Conservation (phyloP, 2,888 invertebrate genomes). For the Sinelater perroti region DNA sequence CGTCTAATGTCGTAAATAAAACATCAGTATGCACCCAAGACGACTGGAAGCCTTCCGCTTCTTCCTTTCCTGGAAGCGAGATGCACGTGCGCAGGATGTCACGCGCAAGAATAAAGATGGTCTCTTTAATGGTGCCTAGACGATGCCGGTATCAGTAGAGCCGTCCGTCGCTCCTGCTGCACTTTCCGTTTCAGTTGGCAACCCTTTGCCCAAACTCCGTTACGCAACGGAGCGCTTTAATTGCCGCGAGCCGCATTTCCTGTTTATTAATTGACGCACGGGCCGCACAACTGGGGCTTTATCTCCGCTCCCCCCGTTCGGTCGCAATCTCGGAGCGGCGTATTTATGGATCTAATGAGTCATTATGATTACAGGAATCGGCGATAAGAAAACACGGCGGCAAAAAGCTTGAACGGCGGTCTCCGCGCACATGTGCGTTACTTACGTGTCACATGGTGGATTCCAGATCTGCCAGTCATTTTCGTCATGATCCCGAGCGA, state of each 20-base stretch:
- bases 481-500: constrained; percentile 15
- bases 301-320: background rate
- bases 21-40: constrained; percentile 51
- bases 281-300: background rate
- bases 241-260: constrained; percentile 35
- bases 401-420: constrained; percentile 30
- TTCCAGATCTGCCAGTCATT: constrained; percentile 32
- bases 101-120: constrained; percentile 46
- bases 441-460: constrained; percentile 34
- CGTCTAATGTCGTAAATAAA: constrained; percentile 32
- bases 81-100: constrained; percentile 59
- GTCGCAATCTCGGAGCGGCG: constrained; percentile 10
- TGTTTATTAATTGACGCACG: constrained; percentile 38
- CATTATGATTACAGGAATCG: constrained; percentile 19
- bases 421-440: constrained; percentile 28
- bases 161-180: constrained; percentile 3
- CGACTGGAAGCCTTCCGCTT: constrained; percentile 52
- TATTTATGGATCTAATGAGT: constrained; percentile 16
- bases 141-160: constrained; percentile 23
- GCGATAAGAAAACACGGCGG: constrained; percentile 17
- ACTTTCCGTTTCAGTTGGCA: constrained; percentile 28
- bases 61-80: constrained; percentile 57
- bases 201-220: constrained; percentile 34
- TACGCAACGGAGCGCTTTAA: constrained; percentile 34
- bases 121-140: constrained; percentile 32